A percentile compares a stretch with the other conserved stretches of the same genome.
phyloP scores from a whole-genome alignment of 2,888 invertebrate genomes.

The Drosophila nigritarsus region DNA sequence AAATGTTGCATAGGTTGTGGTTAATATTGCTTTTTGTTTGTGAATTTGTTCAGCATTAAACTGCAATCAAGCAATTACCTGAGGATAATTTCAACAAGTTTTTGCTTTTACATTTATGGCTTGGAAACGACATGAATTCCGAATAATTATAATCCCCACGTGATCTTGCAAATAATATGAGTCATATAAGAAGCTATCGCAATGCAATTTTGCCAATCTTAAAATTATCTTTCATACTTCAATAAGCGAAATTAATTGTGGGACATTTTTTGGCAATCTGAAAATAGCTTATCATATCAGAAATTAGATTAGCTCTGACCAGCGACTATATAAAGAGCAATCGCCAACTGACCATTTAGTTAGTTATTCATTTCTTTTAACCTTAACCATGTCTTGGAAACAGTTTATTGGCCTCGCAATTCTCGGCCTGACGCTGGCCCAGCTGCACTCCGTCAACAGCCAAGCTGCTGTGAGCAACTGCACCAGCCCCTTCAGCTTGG shows the following conservation, averaged over 20 bases:
- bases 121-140: neutral
- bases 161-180: neutral
- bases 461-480: conserved; percentile 20
- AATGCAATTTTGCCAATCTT: neutral
- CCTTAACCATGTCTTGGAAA: neutral
- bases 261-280: neutral
- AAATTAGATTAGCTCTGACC: neutral
- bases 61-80: neutral
- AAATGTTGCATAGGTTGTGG: neutral
- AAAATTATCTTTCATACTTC: neutral
- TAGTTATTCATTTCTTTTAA: neutral
- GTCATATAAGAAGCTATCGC: neutral
- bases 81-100: neutral
- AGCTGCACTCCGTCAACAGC: conserved; percentile 12
- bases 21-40: neutral
- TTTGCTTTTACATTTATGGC: too few relatives aligned
- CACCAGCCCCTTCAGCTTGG: conserved; percentile 25
- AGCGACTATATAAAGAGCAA: neutral
- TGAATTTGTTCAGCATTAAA: neutral
- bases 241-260: neutral
- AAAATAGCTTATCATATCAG: neutral
- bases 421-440: conserved; percentile 11
- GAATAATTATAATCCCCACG: neutral
- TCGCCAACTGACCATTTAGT: neutral
- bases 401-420: conserved; percentile 19